A percentile compares a stretch with the other conserved stretches of the same genome.
Conservation (phyloP, 1,140 invertebrate species). For the Habropoda laboriosa region DNA sequence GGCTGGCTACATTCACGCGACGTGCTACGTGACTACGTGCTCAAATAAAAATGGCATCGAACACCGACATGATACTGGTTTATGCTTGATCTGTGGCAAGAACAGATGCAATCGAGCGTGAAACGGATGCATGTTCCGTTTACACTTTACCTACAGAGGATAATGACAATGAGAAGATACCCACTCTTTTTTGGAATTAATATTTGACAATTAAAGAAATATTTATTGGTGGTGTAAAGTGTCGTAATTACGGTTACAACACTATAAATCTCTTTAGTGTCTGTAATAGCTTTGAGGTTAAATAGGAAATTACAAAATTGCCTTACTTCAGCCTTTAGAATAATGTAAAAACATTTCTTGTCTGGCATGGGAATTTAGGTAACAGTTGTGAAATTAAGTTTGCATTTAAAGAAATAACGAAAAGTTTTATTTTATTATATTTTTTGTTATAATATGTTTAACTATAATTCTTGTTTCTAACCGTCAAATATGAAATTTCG, state of each 20-base stretch:
- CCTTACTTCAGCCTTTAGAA: too few species aligned
- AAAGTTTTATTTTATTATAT: background rate
- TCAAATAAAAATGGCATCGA: slow-evolving; percentile 20
- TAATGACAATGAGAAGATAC: background rate
- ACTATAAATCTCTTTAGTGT: background rate
- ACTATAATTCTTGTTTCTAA: background rate
- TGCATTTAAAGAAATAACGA: background rate
- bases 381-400: background rate
- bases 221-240: background rate
- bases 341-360: background rate
- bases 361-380: background rate
- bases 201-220: background rate
- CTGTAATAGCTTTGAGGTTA: background rate
- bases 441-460: background rate
- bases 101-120: background rate
- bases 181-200: background rate
- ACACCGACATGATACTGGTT: background rate
- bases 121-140: background rate
- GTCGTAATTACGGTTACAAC: background rate
- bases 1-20: background rate
- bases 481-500: background rate
- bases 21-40: slow-evolving; percentile 28
- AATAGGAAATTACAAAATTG: background rate
- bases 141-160: background rate
- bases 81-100: background rate